Percentiles rank a stretch among this genome's conserved stretches.
Conservation (phyloP, 2,113 vertebrate species). For the Tonatia bakeri region DNA sequence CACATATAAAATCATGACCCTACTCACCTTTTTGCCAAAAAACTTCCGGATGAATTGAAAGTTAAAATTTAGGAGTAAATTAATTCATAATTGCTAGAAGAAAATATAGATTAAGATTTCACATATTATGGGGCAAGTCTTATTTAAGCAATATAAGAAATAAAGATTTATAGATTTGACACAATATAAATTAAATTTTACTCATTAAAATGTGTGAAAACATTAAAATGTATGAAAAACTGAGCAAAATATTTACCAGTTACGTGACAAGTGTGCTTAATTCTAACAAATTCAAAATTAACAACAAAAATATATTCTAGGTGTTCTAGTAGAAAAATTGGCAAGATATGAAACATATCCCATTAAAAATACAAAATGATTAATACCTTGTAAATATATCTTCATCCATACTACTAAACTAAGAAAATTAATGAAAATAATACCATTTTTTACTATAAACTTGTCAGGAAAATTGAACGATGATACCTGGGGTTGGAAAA, state of each 20-base stretch:
- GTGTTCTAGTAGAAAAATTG: not conserved
- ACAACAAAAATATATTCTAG: not conserved
- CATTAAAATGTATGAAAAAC: not conserved
- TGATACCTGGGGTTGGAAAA: not conserved
- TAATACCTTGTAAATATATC: not conserved
- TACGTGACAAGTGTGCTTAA: not conserved
- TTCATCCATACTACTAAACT: not conserved
- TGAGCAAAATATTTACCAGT: not conserved
- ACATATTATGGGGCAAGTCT: not conserved
- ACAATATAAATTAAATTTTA: not conserved
- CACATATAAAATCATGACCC: not conserved
- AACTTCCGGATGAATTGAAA: not conserved
- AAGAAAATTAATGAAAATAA: not conserved
- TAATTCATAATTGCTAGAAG: not conserved
- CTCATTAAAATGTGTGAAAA: not conserved
- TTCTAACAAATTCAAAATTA: constrained; percentile 7
- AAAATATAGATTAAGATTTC: not conserved
- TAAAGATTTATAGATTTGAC: not conserved
- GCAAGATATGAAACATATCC: not conserved
- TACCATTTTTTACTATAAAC: not conserved
- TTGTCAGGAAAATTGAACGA: not conserved
- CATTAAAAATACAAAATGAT: not conserved
- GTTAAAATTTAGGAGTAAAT: not conserved
- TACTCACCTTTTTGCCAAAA: not conserved
- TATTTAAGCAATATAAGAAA: not conserved